A percentile compares a stretch with the other conserved stretches of the same genome.
Evolutionary conservation across 35 echinoderm and acorn worm genomes (phyloP).

Genomic region (Diadema setosum): DNA sequence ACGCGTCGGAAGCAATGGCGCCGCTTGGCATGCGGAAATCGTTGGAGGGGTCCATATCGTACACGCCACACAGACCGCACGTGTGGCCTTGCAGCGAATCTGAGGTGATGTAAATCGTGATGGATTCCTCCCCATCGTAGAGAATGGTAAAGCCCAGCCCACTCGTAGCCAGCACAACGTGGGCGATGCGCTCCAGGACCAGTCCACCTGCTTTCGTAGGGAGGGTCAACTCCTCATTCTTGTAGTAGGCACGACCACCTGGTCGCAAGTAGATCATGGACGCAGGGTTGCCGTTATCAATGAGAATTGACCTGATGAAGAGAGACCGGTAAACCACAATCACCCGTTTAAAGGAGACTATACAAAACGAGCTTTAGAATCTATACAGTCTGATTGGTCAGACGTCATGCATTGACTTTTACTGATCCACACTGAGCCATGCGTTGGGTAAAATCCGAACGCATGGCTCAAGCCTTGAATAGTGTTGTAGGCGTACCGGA

Average conservation of each 20-base stretch:
- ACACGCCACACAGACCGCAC: conserved; percentile 71
- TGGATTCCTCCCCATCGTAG: conserved; percentile 41
- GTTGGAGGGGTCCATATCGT: conserved; percentile 43
- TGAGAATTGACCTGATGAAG: background rate
- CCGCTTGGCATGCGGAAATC: conserved; percentile 34
- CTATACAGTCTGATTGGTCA: no score
- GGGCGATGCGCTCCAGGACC: conserved; percentile 40
- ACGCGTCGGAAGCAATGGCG: background rate
- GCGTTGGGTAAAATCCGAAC: no score
- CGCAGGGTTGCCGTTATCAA: conserved; percentile 41
- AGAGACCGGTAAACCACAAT: no score
- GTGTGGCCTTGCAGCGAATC: conserved; percentile 13
- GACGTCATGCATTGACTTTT: no score
- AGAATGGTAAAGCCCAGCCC: conserved; percentile 58
- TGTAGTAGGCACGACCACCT: conserved; percentile 4
- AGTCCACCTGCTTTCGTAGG: conserved; percentile 29
- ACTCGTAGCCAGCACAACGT: conserved; percentile 67
- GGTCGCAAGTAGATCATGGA: background rate
- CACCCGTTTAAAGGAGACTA: no score
- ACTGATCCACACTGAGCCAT: no score
- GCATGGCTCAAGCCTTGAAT: no score
- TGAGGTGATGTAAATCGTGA: conserved; percentile 43
- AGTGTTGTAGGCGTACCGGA: no score
- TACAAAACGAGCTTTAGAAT: no score
- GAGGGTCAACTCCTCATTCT: background rate